Evolutionary conservation across 2,113 vertebrate species (phyloP), one percentile per base, ranked within the genome.

Genomic region (Ursus arctos): DNA sequence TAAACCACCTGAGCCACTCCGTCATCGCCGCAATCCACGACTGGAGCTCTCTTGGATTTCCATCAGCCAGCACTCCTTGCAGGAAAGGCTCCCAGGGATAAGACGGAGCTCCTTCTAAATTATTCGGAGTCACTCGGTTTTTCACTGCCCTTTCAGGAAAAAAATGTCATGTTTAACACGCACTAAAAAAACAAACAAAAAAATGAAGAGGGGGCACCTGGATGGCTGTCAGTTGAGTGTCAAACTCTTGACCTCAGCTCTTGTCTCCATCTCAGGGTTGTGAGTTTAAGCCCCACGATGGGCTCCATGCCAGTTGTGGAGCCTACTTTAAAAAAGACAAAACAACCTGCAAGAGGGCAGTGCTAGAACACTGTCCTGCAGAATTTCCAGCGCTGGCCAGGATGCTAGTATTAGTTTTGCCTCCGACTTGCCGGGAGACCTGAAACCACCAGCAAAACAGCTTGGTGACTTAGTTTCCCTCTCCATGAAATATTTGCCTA

Each of bases 401-500:
- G 61, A 81, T 28, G 33, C 72, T 33, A 10, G n/a, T 49, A 81
- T 91, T 96, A 81, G n/a, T 65, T 88, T 97, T 84, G 14, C 43
- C 55, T 95, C 93, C 89, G 57, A 71, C 83, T 69, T 67, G 31
- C 53, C 15, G n/a, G 33, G 36, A 95, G 76, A 81, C 43, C 6
- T 53, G 67, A 67, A 92, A 16, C 21, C 63, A 89, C 87, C 72
- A 76, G 36, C 72, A 67, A 65, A 88, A 49, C 12, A 82, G 59
- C 51, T 57, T 33, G 24, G 59, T 97, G 92, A 88, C 95, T 98
- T 86, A 47, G 76, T 97, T 98, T 97, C 94, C 96, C 96, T 95
- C 65, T 79, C 76, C 33, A 12, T 76, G 65, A 91, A 95, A 88
- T 31, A 94, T 63, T 9, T 94, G 77, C 36, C 80, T 77, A 22